Base-by-base conservation (phyloP, 2,888 invertebrate species). In the Diaphora mendica region DNA sequence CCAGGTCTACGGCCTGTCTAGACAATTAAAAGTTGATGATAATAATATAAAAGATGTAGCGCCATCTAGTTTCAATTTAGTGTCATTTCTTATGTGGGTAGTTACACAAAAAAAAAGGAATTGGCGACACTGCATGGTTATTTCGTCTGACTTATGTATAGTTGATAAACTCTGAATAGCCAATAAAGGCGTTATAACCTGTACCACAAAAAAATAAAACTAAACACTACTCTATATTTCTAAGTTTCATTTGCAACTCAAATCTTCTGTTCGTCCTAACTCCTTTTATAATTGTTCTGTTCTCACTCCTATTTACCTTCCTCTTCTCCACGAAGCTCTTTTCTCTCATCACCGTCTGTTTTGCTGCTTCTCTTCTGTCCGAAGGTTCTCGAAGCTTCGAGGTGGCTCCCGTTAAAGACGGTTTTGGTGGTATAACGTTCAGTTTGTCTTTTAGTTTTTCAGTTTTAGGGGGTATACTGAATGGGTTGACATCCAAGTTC, bases 191-290 rank as follows among this genome's bases (percentile, higher is more conserved):
- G 3, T 17, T 30, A 8, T 23, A 4, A 42, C 13, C 23, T 48
- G 23, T 9, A 30, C 9, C 71, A 48, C 26, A 64, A 59, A 33
- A 17, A 55, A 55, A 23, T n/a, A 9, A 9, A 55, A 55, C 51
- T 55, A 55, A 55, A 8, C 9, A 48, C 65, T 86, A 81, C 3
- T 90, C 88, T 23, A 96, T 82, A 79, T 96, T 96, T 35, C 97
- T 96, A 90, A 97, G 95, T 82, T 96, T 94, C 97, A 97, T 97
- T 84, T 97, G 96, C 72, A 97, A 89, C 73, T 97, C 97, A 83
- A 98, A 98, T 65, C 97, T 93, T 62, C 97, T 94, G 89, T 98
- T 98, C 0, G 97, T 96, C 59, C 97, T 93, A 0, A 97, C 97
- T 0, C 97, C 97, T 78, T 96, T 97, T 0, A 97, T 93, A 9